These are phyloP conservation scores for Notothenia coriiceps DNA, from an alignment of 2,113 vertebrate species.

Conservation along the genomic window DNA sequence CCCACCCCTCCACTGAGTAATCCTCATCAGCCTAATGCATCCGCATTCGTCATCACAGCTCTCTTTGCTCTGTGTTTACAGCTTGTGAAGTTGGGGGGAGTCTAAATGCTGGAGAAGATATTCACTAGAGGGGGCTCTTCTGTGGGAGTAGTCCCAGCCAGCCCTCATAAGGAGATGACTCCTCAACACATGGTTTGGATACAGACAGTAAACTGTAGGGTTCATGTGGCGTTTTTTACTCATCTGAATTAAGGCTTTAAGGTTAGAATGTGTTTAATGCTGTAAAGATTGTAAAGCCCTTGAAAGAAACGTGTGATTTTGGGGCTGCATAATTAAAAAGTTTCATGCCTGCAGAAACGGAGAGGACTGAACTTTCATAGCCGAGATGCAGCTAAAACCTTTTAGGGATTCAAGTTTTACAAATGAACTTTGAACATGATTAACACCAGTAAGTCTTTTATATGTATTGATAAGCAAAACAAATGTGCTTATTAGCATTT, in stretches of 20 bases:
- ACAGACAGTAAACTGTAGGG: neutral
- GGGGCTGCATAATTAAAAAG: neutral
- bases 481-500: neutral
- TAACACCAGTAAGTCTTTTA: neutral
- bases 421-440: neutral
- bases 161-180: slow-evolving; percentile 22
- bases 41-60: slow-evolving; percentile 58
- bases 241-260: neutral
- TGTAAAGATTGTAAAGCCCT: neutral
- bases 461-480: neutral
- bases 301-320: neutral
- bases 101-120: neutral
- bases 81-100: slow-evolving; percentile 10
- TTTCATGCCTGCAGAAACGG: neutral
- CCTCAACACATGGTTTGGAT: slow-evolving; percentile 41
- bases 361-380: neutral
- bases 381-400: neutral
- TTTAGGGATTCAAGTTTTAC: neutral
- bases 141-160: slow-evolving; percentile 22
- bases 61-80: slow-evolving; percentile 51
- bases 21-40: slow-evolving; percentile 38
- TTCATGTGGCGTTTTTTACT: slow-evolving; percentile 24
- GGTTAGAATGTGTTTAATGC: neutral
- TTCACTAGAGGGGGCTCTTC: slow-evolving; percentile 62
- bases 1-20: slow-evolving; percentile 27